phyloP scores from a whole-genome alignment of 2,888 invertebrate species.

The Rhaphigaster nebulosa region DNA sequence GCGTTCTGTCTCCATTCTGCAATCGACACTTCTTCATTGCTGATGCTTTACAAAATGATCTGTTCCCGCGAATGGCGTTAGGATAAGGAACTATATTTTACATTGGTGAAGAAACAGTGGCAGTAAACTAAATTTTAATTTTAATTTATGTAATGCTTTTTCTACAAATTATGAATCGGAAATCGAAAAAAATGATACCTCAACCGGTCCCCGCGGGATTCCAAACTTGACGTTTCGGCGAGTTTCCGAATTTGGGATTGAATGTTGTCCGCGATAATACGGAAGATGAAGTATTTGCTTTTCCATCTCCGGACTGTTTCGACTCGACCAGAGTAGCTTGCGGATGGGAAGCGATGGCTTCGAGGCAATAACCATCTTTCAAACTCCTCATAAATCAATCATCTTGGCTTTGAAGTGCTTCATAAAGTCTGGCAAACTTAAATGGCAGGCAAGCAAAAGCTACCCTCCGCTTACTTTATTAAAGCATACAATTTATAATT shows the following conservation, averaged over 20 bases:
- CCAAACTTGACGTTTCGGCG: neutral
- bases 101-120: too few species aligned
- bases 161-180: too few species aligned
- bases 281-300: slow-evolving; percentile 5
- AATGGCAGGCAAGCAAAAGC: neutral
- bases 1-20: too few species aligned
- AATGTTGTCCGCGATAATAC: neutral
- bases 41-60: too few species aligned
- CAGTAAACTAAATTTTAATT: too few species aligned
- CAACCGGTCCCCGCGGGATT: neutral
- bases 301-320: slow-evolving; percentile 30
- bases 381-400: slow-evolving; percentile 35
- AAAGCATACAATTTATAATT: neutral
- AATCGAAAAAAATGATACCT: neutral
- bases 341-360: neutral
- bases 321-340: neutral
- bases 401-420: slow-evolving; percentile 36
- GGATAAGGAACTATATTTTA: too few species aligned
- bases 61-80: too few species aligned
- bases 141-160: too few species aligned
- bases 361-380: slow-evolving; percentile 29
- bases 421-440: neutral
- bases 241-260: neutral
- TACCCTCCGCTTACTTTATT: neutral
- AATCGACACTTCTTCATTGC: too few species aligned